phyloP scores from a whole-genome alignment of 2,113 vertebrate genomes.

The Callionymus lyra region DNA sequence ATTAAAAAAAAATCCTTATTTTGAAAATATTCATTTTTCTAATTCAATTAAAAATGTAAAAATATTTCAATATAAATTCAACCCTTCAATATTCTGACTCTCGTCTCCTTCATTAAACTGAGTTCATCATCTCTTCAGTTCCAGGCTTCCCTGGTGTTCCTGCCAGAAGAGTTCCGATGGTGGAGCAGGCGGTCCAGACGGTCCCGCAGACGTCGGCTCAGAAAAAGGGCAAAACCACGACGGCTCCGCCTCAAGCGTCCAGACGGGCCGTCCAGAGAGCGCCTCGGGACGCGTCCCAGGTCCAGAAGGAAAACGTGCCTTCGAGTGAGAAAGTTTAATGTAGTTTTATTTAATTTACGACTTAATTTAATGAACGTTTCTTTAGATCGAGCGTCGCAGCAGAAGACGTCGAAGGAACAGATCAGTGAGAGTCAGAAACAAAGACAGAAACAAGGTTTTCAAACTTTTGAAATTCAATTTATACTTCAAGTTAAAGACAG shows the following conservation, averaged over 20 bases:
- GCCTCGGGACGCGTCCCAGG: slow-evolving; percentile 40
- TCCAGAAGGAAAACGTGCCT: slow-evolving; percentile 44
- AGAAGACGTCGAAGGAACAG: slow-evolving; percentile 17
- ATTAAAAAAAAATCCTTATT: too few species aligned
- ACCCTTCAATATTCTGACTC: too few species aligned
- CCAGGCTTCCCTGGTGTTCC: slow-evolving; percentile 46
- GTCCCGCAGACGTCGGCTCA: slow-evolving; percentile 67
- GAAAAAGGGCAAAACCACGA: slow-evolving; percentile 50
- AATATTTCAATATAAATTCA: too few species aligned
- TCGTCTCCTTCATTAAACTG: too few species aligned
- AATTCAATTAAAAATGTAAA: too few species aligned
- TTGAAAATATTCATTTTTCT: too few species aligned
- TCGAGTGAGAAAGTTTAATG: slow-evolving; percentile 26
- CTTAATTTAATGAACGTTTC: neutral
- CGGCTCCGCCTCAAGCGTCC: slow-evolving; percentile 40
- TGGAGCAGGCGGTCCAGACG: slow-evolving; percentile 95
- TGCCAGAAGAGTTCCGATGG: slow-evolving; percentile 83
- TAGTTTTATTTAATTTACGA: neutral
- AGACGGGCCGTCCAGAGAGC: slow-evolving; percentile 40
- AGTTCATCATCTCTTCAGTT: slow-evolving; percentile 1
- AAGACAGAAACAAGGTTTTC: slow-evolving; percentile 80
- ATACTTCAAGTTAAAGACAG: too few species aligned
- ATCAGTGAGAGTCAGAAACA: slow-evolving; percentile 59
- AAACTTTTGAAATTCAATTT: too few species aligned
- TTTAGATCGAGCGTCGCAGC: slow-evolving; percentile 25